Evolutionary conservation across 1,140 invertebrate genomes (phyloP).

Genomic region (Tetramorium parvispinum): DNA sequence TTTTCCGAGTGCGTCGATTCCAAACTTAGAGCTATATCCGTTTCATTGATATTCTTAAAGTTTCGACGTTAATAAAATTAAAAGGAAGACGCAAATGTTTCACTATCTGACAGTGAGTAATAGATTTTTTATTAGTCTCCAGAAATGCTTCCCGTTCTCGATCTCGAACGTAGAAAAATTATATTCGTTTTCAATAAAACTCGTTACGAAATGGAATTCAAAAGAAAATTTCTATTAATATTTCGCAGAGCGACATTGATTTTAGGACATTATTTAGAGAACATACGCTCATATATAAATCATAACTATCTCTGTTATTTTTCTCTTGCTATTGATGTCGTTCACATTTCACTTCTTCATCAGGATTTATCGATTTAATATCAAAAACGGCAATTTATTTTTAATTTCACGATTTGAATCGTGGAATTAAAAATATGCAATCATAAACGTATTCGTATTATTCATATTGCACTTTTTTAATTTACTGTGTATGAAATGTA

Average conservation of each 20-base stretch:
- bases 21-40: slow-evolving; percentile 36
- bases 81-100: slow-evolving; percentile 43
- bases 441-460: background rate
- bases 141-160: slow-evolving; percentile 24
- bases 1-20: slow-evolving; percentile 38
- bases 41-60: slow-evolving; percentile 58
- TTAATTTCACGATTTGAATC: background rate
- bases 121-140: slow-evolving; percentile 32
- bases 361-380: background rate
- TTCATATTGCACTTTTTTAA: background rate
- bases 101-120: slow-evolving; percentile 26
- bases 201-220: background rate
- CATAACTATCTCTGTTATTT: background rate
- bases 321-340: background rate
- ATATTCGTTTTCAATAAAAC: background rate
- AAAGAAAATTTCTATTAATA: slow-evolving; percentile 8
- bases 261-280: background rate
- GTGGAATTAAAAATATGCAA: background rate
- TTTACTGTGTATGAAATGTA: background rate
- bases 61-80: slow-evolving; percentile 59
- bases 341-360: background rate
- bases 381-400: background rate
- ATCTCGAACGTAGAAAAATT: slow-evolving; percentile 24
- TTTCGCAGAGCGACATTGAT: background rate
- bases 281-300: background rate